Evolutionary conservation across 2,888 invertebrate genomes (phyloP), one percentile per base, ranked within the genome.

Genomic region (Orthonevra nobilis): DNA sequence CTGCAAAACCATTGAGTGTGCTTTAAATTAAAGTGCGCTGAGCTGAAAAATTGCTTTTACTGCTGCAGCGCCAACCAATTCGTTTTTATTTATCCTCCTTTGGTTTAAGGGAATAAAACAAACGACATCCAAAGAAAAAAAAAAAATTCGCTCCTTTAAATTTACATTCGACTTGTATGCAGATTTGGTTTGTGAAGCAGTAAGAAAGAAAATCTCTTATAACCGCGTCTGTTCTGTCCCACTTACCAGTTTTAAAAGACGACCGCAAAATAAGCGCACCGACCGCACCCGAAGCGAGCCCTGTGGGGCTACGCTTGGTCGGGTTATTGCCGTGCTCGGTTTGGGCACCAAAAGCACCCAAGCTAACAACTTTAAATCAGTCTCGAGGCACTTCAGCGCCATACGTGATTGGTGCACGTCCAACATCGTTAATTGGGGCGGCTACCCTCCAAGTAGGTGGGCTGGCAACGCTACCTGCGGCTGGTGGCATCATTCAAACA

Each of bases 41-140:
- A 88, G 84, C 85, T 88, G 88, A 87, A 87, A 88, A 88, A 88
- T 88, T 88, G 86, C 85, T 87, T 88, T 86, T 84, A 56, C 66
- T 81, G 69, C 72, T 81, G 79, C 77, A 73, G 20, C 69, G 69
- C 63, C 34, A 63, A 56, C 63, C 70, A 70, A 77, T 77, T 63
- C 20, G 58, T 58, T 69, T n/a, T 63, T 77, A 50, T 77, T 77
- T 77, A 63, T n/a, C n/a, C 58, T 63, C 26, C 26, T 26, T 17
- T 5, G 38, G 34, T 40, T 20, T 19, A 19, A 34, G 48, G 40
- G 42, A 30, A 64, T 50, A 38, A 52, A 40, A 54, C 26, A 63
- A 14, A 5, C 15, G n/a, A 12, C 15, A 46, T 2, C 61, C 23
- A 54, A 48, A 30, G n/a, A n/a, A n/a, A n/a, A n/a, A n/a, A n/a